These are phyloP conservation scores for Pseudococcus viburni DNA, from an alignment of 2,888 invertebrate species.

Conservation along the genomic window DNA sequence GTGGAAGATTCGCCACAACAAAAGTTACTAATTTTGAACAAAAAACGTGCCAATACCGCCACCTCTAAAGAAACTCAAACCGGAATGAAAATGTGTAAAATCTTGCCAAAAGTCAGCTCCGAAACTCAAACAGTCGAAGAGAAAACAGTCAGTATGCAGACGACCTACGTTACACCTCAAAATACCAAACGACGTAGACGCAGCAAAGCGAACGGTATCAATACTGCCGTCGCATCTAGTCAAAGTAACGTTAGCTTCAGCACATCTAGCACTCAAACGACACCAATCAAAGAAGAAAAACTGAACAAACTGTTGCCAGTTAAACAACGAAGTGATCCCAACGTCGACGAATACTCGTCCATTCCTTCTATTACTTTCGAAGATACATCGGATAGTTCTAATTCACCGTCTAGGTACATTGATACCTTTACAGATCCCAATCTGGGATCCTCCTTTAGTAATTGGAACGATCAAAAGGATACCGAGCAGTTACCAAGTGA, in stretches of 20 bases:
- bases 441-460: neutral
- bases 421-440: constrained; percentile 52
- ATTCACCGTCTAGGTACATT: neutral
- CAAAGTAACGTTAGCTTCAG: constrained; percentile 37
- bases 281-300: constrained; percentile 54
- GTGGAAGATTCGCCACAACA: constrained; percentile 27
- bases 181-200: constrained; percentile 37
- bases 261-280: constrained; percentile 63
- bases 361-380: constrained; percentile 18
- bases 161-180: neutral
- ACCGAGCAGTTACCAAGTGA: constrained; percentile 65
- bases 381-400: constrained; percentile 42
- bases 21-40: constrained; percentile 50
- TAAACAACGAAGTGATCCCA: neutral
- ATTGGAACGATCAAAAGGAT: neutral
- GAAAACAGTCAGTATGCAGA: constrained; percentile 63
- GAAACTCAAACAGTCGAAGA: neutral
- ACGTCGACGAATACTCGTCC: neutral
- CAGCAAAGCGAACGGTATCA: constrained; percentile 8
- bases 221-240: neutral
- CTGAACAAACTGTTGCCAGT: neutral
- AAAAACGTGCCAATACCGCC: constrained; percentile 41
- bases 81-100: constrained; percentile 65
- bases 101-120: constrained; percentile 51
- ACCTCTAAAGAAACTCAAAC: constrained; percentile 61